These are phyloP conservation scores for Bombyx huttoni DNA, from an alignment of 2,888 invertebrate genomes.

Conservation along the genomic window DNA sequence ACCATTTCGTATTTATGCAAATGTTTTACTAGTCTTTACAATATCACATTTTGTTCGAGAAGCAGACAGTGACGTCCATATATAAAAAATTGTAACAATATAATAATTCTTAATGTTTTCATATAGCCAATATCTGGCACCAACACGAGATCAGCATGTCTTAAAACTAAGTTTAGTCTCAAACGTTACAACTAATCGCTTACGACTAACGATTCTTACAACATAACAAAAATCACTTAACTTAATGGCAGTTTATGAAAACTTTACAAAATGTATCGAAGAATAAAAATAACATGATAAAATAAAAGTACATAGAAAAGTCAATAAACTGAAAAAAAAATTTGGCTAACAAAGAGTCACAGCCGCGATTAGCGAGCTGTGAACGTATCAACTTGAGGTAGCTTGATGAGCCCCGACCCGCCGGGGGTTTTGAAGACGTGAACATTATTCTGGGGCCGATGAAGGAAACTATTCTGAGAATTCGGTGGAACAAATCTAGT, in stretches of 20 bases:
- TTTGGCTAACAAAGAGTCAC: constrained; percentile 30
- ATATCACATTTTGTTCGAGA: constrained; percentile 70
- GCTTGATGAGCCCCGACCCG: constrained; percentile 45
- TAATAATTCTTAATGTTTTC: constrained; percentile 71
- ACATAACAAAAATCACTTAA: constrained; percentile 51
- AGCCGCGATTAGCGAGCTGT: constrained; percentile 24
- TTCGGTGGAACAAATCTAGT: constrained; percentile 35
- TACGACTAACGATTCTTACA: constrained; percentile 48
- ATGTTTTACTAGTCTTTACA: constrained; percentile 63
- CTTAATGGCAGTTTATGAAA: constrained; percentile 60
- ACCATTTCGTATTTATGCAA: constrained; percentile 56
- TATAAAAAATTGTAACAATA: constrained; percentile 55
- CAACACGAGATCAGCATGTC: constrained; percentile 67
- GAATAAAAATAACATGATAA: constrained; percentile 25
- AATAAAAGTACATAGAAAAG: constrained; percentile 31
- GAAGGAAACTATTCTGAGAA: constrained; percentile 28
- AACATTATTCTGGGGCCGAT: constrained; percentile 30
- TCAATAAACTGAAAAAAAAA: constrained; percentile 16
- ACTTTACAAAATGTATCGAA: constrained; percentile 40
- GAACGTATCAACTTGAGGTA: constrained; percentile 44
- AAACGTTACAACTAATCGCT: constrained; percentile 52
- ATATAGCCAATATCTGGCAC: constrained; percentile 57
- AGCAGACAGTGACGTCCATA: constrained; percentile 67
- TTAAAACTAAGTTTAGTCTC: constrained; percentile 55
- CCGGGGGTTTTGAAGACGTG: constrained; percentile 44